Conservation (phyloP, 2,797 vertebrate genomes). For the Oryzias sinensis region DNA sequence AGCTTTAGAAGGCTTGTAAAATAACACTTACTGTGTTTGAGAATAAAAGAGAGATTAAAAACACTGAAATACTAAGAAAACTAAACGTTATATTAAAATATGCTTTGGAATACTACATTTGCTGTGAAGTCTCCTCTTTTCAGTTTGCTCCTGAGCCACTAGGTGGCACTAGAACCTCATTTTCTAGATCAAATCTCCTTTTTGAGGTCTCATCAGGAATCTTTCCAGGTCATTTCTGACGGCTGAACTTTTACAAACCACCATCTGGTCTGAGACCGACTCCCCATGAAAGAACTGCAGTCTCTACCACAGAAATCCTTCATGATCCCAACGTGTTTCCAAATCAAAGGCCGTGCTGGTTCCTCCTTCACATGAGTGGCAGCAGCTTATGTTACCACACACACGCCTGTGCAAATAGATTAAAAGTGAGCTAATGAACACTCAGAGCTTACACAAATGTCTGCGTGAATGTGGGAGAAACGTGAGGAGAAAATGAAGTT, state of each 20-base stretch:
- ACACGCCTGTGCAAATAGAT: neutral
- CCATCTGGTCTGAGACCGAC: slow-evolving; percentile 86
- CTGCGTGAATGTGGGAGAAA: neutral
- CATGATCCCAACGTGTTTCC: slow-evolving; percentile 51
- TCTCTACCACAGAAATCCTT: slow-evolving; percentile 19
- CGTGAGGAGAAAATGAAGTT: neutral
- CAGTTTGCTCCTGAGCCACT: slow-evolving; percentile 12
- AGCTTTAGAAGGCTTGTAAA: no score
- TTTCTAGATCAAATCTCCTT: neutral
- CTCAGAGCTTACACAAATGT: neutral
- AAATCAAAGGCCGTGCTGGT: slow-evolving; percentile 81
- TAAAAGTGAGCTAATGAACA: neutral
- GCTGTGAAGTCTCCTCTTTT: no score
- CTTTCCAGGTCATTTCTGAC: slow-evolving; percentile 84
- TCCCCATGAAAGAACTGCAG: slow-evolving; percentile 87
- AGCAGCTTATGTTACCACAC: slow-evolving; percentile 81
- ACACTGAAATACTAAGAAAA: no score
- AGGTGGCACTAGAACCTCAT: slow-evolving; percentile 19
- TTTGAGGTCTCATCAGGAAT: neutral
- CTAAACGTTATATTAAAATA: no score
- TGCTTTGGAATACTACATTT: no score
- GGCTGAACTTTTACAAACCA: slow-evolving; percentile 89
- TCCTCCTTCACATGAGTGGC: slow-evolving; percentile 81
- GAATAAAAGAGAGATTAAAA: no score
- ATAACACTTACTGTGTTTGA: no score